Evolutionary conservation across 1,140 invertebrate genomes (phyloP), one percentile per base, ranked within the genome.

Genomic region (Rhagoletis zephyria): DNA sequence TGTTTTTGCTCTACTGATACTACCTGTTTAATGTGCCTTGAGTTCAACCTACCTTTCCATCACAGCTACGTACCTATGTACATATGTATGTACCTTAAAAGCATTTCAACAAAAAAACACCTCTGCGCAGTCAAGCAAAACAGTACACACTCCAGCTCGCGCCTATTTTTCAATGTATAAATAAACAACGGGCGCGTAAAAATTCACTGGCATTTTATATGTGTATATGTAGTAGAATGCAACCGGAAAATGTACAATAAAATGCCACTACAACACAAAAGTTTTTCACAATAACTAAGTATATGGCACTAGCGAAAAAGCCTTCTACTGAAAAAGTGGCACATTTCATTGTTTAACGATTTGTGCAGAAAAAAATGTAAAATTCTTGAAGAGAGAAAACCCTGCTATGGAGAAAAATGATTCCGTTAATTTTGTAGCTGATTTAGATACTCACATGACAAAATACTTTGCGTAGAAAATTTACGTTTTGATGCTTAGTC

Each of bases 341-440:
- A 67, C 64, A 67, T 67, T 19, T 40, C 64, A 67, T 67, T 67
- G n/a, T 40, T 63, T 63, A 63, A 63, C 61, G 61, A 14, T 63
- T n/a, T 63, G 16, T 63, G 61, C 10, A 30, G 16, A 63, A 4
- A 14, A n/a, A 14, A 63, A n/a, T 12, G 59, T 12, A 60, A 60
- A 7, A 12, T 60, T 1, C 12, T 60, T 60, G 12, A 12, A 6
- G 6, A 60, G 59, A 6, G 0, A 60, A 60, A 60, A 60, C 59
- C 6, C 6, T 6, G 59, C 59, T 7, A 1, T 6, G 59, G 6
- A 1, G 12, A 12, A 60, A 12, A 60, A 60, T 6, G 12, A 60
- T 7, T 30, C 30, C 30, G 30, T 30, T 30, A 30, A 30, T 30
- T 30, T 30, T 30, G 0, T 30, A 30, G 30, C 30, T 30, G 30